Conservation (phyloP, 2,888 invertebrate genomes). For the Cantharis rufa region DNA sequence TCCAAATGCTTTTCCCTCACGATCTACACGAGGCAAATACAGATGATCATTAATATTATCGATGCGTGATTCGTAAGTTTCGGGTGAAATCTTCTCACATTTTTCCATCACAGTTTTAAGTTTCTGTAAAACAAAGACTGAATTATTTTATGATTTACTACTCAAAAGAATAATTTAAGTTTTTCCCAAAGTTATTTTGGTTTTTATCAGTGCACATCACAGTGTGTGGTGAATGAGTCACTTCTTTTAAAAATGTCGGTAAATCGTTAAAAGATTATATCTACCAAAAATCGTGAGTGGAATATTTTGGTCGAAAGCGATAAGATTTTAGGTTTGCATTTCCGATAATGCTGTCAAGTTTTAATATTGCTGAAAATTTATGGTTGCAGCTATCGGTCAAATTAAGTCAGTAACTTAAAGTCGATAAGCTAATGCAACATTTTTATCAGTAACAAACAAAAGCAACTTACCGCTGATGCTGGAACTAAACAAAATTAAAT, state of each 20-base stretch:
- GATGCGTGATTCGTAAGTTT: slow-evolving; percentile 60
- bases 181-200: not conserved
- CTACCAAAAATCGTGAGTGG: not conserved
- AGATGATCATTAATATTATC: slow-evolving; percentile 55
- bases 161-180: too few relatives aligned
- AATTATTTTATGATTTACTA: not conserved
- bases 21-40: slow-evolving; percentile 63
- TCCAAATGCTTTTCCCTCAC: slow-evolving; percentile 66
- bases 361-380: not conserved
- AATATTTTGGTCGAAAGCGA: not conserved
- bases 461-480: not conserved
- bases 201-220: not conserved
- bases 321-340: not conserved
- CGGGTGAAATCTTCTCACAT: slow-evolving; percentile 65
- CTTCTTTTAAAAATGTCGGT: not conserved
- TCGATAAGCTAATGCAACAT: not conserved
- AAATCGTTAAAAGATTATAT: not conserved
- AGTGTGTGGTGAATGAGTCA: not conserved
- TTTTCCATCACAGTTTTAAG: slow-evolving; percentile 73
- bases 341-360: not conserved
- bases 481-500: not conserved
- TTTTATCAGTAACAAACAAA: not conserved
- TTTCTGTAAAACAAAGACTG: slow-evolving; percentile 54
- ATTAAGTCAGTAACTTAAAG: not conserved
- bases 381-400: not conserved